Percentiles rank a stretch among this genome's conserved stretches.
Evolutionary conservation across 2,797 vertebrate species (phyloP).

Genomic region (Spea hammondii): DNA sequence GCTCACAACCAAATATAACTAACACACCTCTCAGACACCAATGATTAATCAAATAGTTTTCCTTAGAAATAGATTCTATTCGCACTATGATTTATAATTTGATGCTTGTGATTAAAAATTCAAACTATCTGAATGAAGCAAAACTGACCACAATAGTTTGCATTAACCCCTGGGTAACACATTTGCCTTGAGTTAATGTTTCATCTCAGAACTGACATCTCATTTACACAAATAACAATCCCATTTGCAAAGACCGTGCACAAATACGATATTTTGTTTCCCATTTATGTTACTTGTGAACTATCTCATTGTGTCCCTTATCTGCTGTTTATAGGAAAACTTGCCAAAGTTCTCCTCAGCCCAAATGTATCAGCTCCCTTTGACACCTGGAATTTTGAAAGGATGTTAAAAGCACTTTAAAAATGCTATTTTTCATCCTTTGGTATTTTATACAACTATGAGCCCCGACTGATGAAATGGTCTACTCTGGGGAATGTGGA

Average conservation of each 20-base stretch:
- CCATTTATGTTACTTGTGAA: conserved; percentile 1
- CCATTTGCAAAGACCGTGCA: conserved; percentile 12
- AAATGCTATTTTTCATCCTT: conserved; percentile 43
- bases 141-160: conserved; percentile 2
- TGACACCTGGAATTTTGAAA: conserved; percentile 53
- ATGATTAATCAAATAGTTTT: neutral
- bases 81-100: neutral
- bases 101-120: conserved; percentile 11
- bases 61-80: neutral
- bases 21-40: too few species aligned
- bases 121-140: conserved; percentile 16
- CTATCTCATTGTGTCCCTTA: conserved; percentile 50
- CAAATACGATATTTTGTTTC: conserved; percentile 30
- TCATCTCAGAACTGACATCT: conserved; percentile 22
- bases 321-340: conserved; percentile 48
- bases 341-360: conserved; percentile 37
- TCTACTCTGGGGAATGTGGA: conserved; percentile 23
- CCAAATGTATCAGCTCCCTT: conserved; percentile 42
- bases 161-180: conserved; percentile 23
- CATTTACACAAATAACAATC: conserved; percentile 26
- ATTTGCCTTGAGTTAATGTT: neutral
- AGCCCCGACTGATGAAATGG: conserved; percentile 33
- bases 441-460: conserved; percentile 42
- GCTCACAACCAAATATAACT: too few species aligned
- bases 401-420: conserved; percentile 47